Conservation (phyloP, 2,888 invertebrate species). For the Myopa tessellatipennis region DNA sequence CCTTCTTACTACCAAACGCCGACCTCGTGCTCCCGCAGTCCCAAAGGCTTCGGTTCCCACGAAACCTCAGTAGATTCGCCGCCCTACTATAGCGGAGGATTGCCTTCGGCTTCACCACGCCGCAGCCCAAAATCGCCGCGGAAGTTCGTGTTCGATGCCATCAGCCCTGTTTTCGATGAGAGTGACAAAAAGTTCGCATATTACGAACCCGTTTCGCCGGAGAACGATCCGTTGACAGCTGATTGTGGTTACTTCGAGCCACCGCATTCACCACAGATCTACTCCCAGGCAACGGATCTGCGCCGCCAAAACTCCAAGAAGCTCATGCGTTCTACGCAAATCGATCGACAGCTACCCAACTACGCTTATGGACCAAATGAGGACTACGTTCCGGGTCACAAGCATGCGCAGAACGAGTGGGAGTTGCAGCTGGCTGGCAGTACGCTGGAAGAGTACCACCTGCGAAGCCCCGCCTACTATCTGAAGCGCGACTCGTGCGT, state of each 20-base stretch:
- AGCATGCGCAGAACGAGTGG: constrained; percentile 55
- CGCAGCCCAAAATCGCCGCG: constrained; percentile 73
- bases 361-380: background rate
- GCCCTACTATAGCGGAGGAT: constrained; percentile 52
- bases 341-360: background rate
- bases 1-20: constrained; percentile 65
- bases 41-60: constrained; percentile 52
- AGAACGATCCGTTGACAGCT: constrained; percentile 52
- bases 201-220: constrained; percentile 65
- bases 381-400: background rate
- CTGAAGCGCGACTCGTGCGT: constrained; percentile 66
- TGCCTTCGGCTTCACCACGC: constrained; percentile 49
- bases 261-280: constrained; percentile 48
- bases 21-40: constrained; percentile 56
- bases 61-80: constrained; percentile 59
- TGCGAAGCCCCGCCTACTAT: constrained; percentile 53
- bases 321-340: constrained; percentile 40
- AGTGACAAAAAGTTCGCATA: constrained; percentile 63
- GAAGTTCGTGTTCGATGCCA: constrained; percentile 72
- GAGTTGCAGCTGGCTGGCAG: constrained; percentile 54
- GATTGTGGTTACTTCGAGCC: constrained; percentile 53
- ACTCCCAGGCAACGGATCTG: constrained; percentile 44
- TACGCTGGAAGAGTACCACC: constrained; percentile 54
- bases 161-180: constrained; percentile 59
- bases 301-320: constrained; percentile 58